Conservation (phyloP, 2,888 invertebrate genomes). For the Pogonocherus hispidulus region DNA sequence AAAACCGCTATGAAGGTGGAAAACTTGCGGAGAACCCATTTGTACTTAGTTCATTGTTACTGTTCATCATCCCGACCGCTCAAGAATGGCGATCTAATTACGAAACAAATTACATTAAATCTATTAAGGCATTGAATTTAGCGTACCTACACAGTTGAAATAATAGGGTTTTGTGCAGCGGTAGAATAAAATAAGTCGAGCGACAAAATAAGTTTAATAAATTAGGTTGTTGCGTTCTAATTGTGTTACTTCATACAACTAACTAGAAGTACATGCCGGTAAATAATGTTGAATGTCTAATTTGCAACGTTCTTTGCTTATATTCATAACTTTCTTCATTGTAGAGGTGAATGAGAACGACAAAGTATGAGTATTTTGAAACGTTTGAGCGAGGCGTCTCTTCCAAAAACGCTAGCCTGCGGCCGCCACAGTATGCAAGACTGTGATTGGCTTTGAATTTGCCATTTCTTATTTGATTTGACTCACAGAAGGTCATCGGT, state of each 20-base stretch:
- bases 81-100: constrained; percentile 36
- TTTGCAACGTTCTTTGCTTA: no score
- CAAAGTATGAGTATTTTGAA: no score
- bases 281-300: neutral
- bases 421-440: no score
- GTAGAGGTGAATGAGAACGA: no score
- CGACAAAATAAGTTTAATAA: constrained; percentile 5
- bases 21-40: constrained; percentile 18
- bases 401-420: no score
- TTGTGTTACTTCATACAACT: neutral
- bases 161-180: constrained; percentile 1
- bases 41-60: constrained; percentile 18
- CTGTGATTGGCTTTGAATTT: no score
- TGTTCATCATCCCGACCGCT: constrained; percentile 16
- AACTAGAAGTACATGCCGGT: neutral
- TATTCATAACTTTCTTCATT: no score
- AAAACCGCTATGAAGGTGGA: constrained; percentile 10
- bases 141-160: constrained; percentile 19
- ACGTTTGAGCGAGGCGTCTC: no score
- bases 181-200: constrained; percentile 16
- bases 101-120: constrained; percentile 40
- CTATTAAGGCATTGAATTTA: constrained; percentile 37
- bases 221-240: constrained; percentile 9
- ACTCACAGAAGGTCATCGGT: no score
- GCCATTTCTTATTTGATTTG: no score